These are phyloP conservation scores for Agelas oroides DNA, from an alignment of 37 sponge, comb jelly and placozoan species.

Conservation along the genomic window DNA sequence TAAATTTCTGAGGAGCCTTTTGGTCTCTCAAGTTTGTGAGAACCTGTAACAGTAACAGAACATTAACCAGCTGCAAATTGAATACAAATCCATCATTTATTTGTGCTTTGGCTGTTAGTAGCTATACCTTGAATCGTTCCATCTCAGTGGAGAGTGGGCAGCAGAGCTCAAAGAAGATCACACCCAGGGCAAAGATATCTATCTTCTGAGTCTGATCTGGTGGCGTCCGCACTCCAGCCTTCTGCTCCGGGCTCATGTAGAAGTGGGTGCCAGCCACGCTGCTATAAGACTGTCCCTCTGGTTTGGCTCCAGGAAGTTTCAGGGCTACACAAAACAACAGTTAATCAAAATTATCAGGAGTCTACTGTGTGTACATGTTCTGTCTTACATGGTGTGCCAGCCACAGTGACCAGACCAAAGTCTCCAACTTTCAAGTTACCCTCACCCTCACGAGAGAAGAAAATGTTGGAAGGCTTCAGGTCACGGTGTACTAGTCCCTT, in stretches of 20 bases:
- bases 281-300: slow-evolving; percentile 3
- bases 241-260: slow-evolving; percentile 90
- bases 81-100: too few species aligned
- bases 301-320: not conserved
- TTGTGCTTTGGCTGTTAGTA: too few species aligned
- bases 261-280: slow-evolving; percentile 64
- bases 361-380: not conserved
- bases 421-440: slow-evolving; percentile 87
- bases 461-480: slow-evolving; percentile 93
- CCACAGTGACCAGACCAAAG: slow-evolving; percentile 83
- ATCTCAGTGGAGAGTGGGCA: slow-evolving; percentile 1
- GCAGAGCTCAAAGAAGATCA: slow-evolving; percentile 86
- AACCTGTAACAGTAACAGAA: slow-evolving; percentile 6
- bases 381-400: not conserved
- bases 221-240: not conserved
- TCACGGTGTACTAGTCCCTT: slow-evolving; percentile 86
- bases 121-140: slow-evolving; percentile 9
- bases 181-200: slow-evolving; percentile 85
- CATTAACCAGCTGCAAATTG: too few species aligned
- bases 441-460: slow-evolving; percentile 65
- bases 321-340: not conserved
- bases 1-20: slow-evolving; percentile 6
- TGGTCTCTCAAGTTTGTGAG: not conserved
- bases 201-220: slow-evolving; percentile 48
- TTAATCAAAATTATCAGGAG: not conserved